These are phyloP conservation scores for Anser brachyrhynchus DNA, from an alignment of 2,113 vertebrate genomes.

Conservation along the genomic window DNA sequence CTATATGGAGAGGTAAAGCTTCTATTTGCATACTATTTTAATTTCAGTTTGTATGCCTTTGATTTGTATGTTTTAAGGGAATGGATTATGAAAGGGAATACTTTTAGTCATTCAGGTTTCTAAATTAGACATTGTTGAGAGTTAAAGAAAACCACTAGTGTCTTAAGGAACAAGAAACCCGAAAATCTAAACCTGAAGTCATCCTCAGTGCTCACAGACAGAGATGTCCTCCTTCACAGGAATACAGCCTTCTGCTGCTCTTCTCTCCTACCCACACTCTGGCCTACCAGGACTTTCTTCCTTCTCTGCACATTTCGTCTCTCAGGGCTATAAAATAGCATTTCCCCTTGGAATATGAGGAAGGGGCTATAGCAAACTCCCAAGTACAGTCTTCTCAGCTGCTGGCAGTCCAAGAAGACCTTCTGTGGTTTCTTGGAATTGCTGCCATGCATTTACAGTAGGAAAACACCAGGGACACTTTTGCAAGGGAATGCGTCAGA, in stretches of 20 bases:
- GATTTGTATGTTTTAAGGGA: not conserved
- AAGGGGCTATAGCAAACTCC: not conserved
- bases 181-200: not conserved
- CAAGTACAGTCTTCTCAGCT: not conserved
- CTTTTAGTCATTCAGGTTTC: not conserved
- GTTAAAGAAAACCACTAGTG: not conserved
- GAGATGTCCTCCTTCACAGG: not conserved
- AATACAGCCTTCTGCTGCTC: not conserved
- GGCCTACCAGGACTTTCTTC: not conserved
- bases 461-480: not conserved
- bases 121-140: not conserved
- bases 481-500: rapidly evolving
- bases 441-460: not conserved
- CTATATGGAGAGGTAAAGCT: not conserved
- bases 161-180: not conserved
- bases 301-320: not conserved
- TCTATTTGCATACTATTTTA: not conserved
- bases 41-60: not conserved
- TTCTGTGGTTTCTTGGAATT: not conserved
- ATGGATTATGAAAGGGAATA: not conserved
- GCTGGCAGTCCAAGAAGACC: not conserved
- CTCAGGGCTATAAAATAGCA: not conserved
- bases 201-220: not conserved
- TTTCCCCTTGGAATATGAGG: not conserved
- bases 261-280: not conserved